Evolutionary conservation across 2,113 vertebrate genomes (phyloP).

Genomic region (Rhegmatorhina hoffmannsi): DNA sequence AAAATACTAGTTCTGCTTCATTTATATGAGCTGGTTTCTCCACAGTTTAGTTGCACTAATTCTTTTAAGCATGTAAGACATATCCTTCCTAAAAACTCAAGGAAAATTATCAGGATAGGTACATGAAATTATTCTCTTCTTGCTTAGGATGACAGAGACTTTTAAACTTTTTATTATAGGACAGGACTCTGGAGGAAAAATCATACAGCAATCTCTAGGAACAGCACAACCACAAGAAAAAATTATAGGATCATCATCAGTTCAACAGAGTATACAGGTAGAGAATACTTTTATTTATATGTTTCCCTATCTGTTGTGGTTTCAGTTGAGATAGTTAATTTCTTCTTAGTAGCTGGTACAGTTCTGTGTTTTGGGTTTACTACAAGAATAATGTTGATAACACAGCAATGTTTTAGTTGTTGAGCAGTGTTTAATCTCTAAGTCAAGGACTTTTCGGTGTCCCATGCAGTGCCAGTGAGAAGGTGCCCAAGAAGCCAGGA

Average conservation of each 20-base stretch:
- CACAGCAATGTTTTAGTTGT: accelerated
- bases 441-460: not conserved
- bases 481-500: not conserved
- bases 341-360: not conserved
- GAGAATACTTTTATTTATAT: not conserved
- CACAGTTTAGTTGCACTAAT: not conserved
- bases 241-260: conserved; percentile 67
- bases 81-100: not conserved
- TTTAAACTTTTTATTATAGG: conserved; percentile 56
- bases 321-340: not conserved
- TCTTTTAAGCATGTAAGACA: not conserved
- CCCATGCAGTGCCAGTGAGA: not conserved
- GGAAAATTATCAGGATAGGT: not conserved
- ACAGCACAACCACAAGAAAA: conserved; percentile 71
- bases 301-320: not conserved
- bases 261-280: conserved; percentile 76
- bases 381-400: not conserved
- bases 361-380: not conserved
- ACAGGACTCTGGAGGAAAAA: conserved; percentile 78
- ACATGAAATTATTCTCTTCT: not conserved
- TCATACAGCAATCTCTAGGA: conserved; percentile 71
- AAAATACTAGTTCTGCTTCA: not conserved
- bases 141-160: not conserved
- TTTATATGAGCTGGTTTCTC: not conserved
- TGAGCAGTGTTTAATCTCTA: not conserved